Base-by-base conservation (phyloP, 2,888 invertebrate species). In the Stramonita haemastoma region DNA sequence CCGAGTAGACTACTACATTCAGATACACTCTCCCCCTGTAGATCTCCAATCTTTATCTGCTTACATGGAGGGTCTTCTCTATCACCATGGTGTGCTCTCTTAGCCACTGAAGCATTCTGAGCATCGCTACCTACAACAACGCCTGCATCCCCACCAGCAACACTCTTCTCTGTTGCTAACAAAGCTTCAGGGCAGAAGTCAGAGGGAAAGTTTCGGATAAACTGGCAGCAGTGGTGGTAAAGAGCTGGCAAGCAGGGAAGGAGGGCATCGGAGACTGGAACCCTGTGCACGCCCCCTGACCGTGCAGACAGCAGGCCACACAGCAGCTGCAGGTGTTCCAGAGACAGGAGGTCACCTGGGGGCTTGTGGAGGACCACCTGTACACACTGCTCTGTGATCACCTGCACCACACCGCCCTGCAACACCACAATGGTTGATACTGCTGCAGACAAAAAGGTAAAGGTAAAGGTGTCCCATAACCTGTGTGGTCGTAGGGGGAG, bases 321-420 rank as follows among this genome's bases (percentile, higher is more conserved):
- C 60, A 88, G 36, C 19, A 88, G 66, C 70, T 88, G 88, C 56
- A 88, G 57, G 0, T 83, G 83, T 36, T 88, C 88, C 36, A 83
- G 13, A n/a, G 36, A n/a, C 22, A 29, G 26, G 26, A 19, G n/a
- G 19, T 83, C 19, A 5, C n/a, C 60, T 15, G 81, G 6, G 29
- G 60, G 6, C n/a, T 22, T 32, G 17, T 60, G 79, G 32, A 57
- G 32, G 15, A 87, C 66, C 17, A 19, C 60, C 34, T 66, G 17
- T 4, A 88, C 34, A 83, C 88, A 88, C 29, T 19, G 19, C n/a
- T 81, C 83, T 79, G 79, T 60, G 66, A 88, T 36, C 6, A 36
- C 6, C 19, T n/a, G 83, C 0, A 32, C 83, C 15, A 66, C 15
- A 26, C 36, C 34, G 57, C 70, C 56, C 83, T 86, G 86, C 32